These are phyloP conservation scores for Hoplostethus mediterraneus DNA, from an alignment of 2,797 vertebrate genomes.

Conservation along the genomic window DNA sequence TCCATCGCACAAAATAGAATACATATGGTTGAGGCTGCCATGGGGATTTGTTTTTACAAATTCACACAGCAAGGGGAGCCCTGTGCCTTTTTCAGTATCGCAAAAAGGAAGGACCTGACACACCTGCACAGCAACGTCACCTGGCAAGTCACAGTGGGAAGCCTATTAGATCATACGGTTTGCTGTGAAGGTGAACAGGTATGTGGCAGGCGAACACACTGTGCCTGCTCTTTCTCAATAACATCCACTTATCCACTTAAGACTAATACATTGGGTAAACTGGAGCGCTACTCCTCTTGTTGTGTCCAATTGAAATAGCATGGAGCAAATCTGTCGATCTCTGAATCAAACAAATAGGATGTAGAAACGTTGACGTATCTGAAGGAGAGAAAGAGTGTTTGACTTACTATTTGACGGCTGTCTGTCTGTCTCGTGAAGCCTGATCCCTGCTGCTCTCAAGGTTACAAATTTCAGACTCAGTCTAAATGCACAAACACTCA, in stretches of 20 bases:
- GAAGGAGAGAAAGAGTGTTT: not conserved
- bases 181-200: not conserved
- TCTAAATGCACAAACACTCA: constrained; percentile 70
- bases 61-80: not conserved
- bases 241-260: not conserved
- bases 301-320: not conserved
- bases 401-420: constrained; percentile 68
- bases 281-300: not conserved
- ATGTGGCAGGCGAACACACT: not conserved
- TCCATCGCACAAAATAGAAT: constrained; percentile 35
- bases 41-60: not conserved
- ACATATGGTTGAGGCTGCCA: constrained; percentile 2
- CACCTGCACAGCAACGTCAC: constrained; percentile 25
- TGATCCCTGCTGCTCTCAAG: constrained; percentile 61
- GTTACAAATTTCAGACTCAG: constrained; percentile 67
- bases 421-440: constrained; percentile 57
- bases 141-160: not conserved
- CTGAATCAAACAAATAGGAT: no score
- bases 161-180: not conserved
- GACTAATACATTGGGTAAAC: not conserved
- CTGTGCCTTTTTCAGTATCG: not conserved
- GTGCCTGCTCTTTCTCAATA: not conserved
- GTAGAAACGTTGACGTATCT: no score
- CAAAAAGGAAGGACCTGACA: not conserved
- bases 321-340: no score